Evolutionary conservation across 2,888 invertebrate species (phyloP).

Genomic region (Lithodes maja): DNA sequence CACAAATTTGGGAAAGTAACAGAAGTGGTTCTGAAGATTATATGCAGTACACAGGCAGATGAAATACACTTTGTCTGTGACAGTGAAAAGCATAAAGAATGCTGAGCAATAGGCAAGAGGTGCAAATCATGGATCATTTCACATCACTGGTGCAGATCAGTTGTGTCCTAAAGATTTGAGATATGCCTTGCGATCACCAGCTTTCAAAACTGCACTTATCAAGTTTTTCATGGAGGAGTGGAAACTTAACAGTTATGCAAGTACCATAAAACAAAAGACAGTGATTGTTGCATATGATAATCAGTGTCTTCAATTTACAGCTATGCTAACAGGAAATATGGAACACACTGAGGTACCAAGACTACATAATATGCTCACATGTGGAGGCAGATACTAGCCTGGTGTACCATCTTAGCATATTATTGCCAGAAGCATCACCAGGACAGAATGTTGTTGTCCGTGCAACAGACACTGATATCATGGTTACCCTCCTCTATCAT

Average conservation of each 20-base stretch:
- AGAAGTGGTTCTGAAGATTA: no score
- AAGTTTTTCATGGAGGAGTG: background rate
- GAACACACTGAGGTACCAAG: background rate
- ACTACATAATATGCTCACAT: background rate
- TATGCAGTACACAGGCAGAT: no score
- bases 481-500: no score
- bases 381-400: background rate
- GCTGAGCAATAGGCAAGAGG: no score
- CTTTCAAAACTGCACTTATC: background rate
- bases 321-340: slow-evolving; percentile 1
- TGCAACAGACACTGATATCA: no score
- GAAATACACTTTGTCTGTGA: no score
- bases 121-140: no score
- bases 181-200: background rate
- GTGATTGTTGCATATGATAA: background rate
- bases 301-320: background rate
- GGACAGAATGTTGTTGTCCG: no score
- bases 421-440: no score
- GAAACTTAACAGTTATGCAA: background rate
- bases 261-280: background rate
- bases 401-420: background rate
- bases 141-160: no score
- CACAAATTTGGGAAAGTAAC: no score
- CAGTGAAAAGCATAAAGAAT: no score
- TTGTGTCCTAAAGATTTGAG: background rate